Percentiles rank a stretch among this genome's conserved stretches.
Evolutionary conservation across 2,797 vertebrate species (phyloP).

Genomic region (Mormyrops attenuatus): DNA sequence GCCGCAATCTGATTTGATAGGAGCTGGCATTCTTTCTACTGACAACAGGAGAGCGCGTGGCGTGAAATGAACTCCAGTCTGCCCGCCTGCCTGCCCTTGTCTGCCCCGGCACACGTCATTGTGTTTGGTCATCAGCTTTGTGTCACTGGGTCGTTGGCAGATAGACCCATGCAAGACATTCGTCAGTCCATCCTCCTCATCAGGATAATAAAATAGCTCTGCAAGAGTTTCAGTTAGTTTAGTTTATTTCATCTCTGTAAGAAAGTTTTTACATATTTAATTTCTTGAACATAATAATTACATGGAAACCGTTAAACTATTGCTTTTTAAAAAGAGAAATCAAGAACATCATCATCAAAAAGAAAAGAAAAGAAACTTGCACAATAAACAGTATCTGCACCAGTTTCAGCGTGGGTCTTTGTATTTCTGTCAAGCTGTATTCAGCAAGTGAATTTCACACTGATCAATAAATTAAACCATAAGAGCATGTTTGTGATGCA

Average conservation of each 20-base stretch:
- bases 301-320: background rate
- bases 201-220: background rate
- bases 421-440: background rate
- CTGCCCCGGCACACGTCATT: background rate
- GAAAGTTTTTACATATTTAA: background rate
- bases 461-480: background rate
- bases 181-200: background rate
- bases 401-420: background rate
- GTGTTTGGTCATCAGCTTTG: background rate
- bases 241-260: background rate
- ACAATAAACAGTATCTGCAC: background rate
- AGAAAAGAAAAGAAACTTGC: background rate
- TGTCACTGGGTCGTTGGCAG: background rate
- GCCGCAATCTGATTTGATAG: conserved; percentile 47
- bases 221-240: background rate
- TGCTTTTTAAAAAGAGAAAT: background rate
- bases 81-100: background rate
- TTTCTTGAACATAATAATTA: background rate
- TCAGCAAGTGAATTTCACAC: background rate
- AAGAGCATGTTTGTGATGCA: conserved; percentile 3
- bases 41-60: background rate
- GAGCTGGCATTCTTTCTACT: conserved; percentile 32
- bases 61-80: conserved; percentile 7
- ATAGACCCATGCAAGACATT: background rate
- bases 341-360: background rate